Evolutionary conservation across 2,113 vertebrate species (phyloP), one percentile per base, ranked within the genome.

Genomic region (Brachyistius frenatus): DNA sequence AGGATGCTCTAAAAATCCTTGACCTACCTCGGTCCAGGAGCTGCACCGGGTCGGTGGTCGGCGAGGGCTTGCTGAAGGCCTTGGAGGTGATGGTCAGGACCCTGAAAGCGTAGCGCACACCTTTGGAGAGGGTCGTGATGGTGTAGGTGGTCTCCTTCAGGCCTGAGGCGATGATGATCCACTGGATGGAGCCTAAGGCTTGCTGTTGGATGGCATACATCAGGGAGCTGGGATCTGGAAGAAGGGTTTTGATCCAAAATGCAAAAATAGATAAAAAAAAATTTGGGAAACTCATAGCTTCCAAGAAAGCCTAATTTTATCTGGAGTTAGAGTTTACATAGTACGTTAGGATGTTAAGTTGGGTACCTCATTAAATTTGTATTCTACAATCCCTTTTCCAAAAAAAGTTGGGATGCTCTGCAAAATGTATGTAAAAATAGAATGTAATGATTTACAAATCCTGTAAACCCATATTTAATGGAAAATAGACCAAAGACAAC

Each of bases 191-290:
- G 66, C 97, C 98, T 63, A 98, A 77, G 15, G 96, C 95, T 92
- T 99, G 98, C 89, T 99, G 97, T 85, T 99, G 98, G 73, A 99
- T 93, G 0, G 96, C 94, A 11, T 99, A 99, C 78, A 97, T 97
- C 92, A 99, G 84, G 0, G 95, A 94, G 8, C 82, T 94, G 8
- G 96, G 95, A 70, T 99, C 98, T 99, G 92, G 64, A 80, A 49
- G 63, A 8, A 4, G 5, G 10, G 2, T 44, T 74, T 30, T 66
- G 6, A 54, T n/a, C 39, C 7, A 63, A 31, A 56, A 41, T 47
- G n/a, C 13, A 3, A 55, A 36, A 52, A 2, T 5, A 16, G 5
- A 16, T 15, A 16, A 53, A 37, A 52, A 23, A 15, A 52, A 16
- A 23, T 23, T 23, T 44, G 10, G 10, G 41, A 11, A 13, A 3